Base-by-base conservation (phyloP, 1,140 invertebrate species). In the Acromyrmex charruanus region DNA sequence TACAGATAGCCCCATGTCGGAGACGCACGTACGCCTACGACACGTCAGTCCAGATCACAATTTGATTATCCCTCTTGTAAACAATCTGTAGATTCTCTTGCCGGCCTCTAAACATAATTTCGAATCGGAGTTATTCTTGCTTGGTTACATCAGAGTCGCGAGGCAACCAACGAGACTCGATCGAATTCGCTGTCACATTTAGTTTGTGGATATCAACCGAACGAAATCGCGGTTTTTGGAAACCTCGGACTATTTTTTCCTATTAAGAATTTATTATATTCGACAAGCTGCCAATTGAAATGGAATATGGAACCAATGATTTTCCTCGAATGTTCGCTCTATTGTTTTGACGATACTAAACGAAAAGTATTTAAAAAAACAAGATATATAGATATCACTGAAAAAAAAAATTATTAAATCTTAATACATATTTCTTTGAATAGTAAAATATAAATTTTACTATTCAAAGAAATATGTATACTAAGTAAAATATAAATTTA, bases 1-100 rank as follows among this genome's bases (percentile, higher is more conserved):
- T 16, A 49, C 66, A 31, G 72, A 77, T 39, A 75, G 71, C 14
- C 58, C 58, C 65, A 7, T 61, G 21, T 71, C 44, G 39, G 66
- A 49, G 12, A 28, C 5, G 6, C 31, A 63, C 5, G 65, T 10
- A 21, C 49, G 25, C 18, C 7, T 16, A 59, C 39, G 35, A 53
- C 59, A 25, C 55, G 53, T 35, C 39, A 14, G 28, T 75, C 25
- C 69, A 18, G n/a, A 55, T 74, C 4, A 44, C 80, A 61, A 63
- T 51, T 84, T 84, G 39, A 25, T 14, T 18, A 25, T 14, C 68
- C 55, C 39, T 74, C 25, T 51, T 21, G 68, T 55, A 49, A 82
- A 74, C 55, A 49, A 61, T 61, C 53, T 39, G 69, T 35, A 35
- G 69, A 75, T n/a, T 25, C 25, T 21, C 44, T 79, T 12, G 3